These are phyloP conservation scores for Danaus chrysippus DNA, from an alignment of 2,888 invertebrate genomes.

Conservation along the genomic window DNA sequence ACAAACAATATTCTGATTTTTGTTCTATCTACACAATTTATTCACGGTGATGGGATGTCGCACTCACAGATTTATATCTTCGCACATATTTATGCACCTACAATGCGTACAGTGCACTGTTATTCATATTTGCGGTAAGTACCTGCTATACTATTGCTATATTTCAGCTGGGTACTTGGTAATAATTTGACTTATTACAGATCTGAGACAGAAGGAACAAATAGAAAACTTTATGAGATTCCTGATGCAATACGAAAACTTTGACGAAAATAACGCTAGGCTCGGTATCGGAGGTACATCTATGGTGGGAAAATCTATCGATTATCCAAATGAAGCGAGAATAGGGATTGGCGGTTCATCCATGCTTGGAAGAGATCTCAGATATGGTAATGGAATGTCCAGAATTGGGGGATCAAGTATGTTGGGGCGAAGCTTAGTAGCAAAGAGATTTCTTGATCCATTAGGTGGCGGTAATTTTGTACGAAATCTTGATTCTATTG, in stretches of 20 bases:
- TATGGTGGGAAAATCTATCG: constrained; percentile 44
- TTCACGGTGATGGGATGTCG: constrained; percentile 30
- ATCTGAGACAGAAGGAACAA: constrained; percentile 54
- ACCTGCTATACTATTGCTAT: constrained; percentile 6
- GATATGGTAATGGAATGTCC: constrained; percentile 31
- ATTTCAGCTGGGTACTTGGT: neutral
- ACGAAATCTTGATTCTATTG: constrained; percentile 61
- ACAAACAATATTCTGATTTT: constrained; percentile 7
- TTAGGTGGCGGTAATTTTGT: constrained; percentile 65
- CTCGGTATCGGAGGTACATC: constrained; percentile 42
- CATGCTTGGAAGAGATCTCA: constrained; percentile 44
- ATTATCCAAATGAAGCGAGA: constrained; percentile 41
- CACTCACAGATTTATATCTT: constrained; percentile 26
- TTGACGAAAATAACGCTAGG: constrained; percentile 41
- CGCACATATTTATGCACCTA: constrained; percentile 27
- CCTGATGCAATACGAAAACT: constrained; percentile 51
- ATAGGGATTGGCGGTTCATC: constrained; percentile 42
- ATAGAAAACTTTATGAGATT: constrained; percentile 57
- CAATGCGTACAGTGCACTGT: constrained; percentile 25
- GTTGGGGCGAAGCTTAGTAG: constrained; percentile 35
- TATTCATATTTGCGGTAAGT: constrained; percentile 25
- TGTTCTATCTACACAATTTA: constrained; percentile 19
- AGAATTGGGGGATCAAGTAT: constrained; percentile 36
- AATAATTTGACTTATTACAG: constrained; percentile 51
- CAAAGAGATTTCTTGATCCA: constrained; percentile 44